These are phyloP conservation scores for Penaeus chinensis DNA, from an alignment of 1,140 invertebrate genomes.

Conservation along the genomic window DNA sequence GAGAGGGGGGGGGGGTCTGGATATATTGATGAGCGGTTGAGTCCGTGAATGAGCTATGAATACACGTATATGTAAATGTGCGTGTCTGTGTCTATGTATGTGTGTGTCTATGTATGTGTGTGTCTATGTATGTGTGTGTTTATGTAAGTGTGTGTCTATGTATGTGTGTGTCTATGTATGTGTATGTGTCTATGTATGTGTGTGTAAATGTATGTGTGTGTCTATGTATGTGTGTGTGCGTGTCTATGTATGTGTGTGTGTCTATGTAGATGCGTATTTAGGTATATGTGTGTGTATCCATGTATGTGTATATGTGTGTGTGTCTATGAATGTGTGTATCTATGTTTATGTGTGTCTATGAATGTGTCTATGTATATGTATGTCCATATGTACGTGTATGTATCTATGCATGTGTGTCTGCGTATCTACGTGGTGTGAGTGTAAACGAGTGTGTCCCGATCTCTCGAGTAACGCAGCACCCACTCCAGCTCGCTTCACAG, in stretches of 20 bases:
- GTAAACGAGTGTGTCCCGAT: no score
- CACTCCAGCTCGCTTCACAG: no score
- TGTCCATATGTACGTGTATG: neutral
- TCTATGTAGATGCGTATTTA: slow-evolving; percentile 1
- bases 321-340: slow-evolving; percentile 24
- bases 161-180: slow-evolving; percentile 19
- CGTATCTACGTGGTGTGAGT: no score
- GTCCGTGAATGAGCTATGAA: neutral
- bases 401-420: neutral
- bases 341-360: slow-evolving; percentile 2
- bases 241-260: slow-evolving; percentile 10
- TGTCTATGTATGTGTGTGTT: neutral
- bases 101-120: neutral
- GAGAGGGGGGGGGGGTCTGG: no score
- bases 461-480: no score
- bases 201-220: slow-evolving; percentile 14
- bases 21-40: no score
- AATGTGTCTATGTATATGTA: neutral
- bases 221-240: neutral
- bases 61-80: neutral
- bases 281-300: slow-evolving; percentile 13
- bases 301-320: slow-evolving; percentile 27
- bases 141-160: neutral
- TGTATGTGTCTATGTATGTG: slow-evolving; percentile 21
- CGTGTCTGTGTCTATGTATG: neutral